These are phyloP conservation scores for Acanthurus leucopareius DNA, from an alignment of 2,797 vertebrate species.

Conservation along the genomic window DNA sequence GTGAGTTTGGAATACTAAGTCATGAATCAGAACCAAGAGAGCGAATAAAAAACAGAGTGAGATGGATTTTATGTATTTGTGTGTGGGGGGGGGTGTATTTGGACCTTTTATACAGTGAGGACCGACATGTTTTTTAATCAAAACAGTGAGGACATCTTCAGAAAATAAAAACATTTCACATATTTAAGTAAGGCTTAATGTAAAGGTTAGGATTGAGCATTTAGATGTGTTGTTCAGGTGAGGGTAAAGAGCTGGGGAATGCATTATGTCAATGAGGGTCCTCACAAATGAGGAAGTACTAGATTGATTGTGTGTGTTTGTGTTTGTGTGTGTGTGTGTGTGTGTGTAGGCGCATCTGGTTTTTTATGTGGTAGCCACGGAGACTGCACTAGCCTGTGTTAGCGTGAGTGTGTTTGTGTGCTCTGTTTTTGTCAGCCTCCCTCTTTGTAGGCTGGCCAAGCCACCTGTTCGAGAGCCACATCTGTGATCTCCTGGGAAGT, in stretches of 20 bases:
- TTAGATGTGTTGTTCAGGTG: no score
- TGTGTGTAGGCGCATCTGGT: constrained; percentile 33
- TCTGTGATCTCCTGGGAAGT: constrained; percentile 89
- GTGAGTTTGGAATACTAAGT: constrained; percentile 68
- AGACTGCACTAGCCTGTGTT: constrained; percentile 57
- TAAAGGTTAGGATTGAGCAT: no score
- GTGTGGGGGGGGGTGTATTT: not conserved
- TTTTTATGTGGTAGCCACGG: constrained; percentile 54
- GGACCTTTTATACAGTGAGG: no score
- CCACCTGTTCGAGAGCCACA: constrained; percentile 89
- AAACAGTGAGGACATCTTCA: no score
- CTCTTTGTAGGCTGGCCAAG: constrained; percentile 87
- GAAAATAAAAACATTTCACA: no score
- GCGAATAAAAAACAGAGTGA: constrained; percentile 28
- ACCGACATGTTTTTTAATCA: no score
- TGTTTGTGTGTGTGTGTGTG: constrained; percentile 27
- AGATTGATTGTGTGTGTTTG: not conserved
- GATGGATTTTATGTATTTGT: constrained; percentile 35
- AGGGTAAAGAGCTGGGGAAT: no score
- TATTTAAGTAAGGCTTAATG: no score
- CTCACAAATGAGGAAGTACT: no score
- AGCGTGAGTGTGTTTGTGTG: constrained; percentile 58
- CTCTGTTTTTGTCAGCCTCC: constrained; percentile 81
- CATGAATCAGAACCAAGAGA: constrained; percentile 55
- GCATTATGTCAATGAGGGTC: no score